phyloP scores from a whole-genome alignment of 2,888 invertebrate genomes.

The Oligia fasciuncula region DNA sequence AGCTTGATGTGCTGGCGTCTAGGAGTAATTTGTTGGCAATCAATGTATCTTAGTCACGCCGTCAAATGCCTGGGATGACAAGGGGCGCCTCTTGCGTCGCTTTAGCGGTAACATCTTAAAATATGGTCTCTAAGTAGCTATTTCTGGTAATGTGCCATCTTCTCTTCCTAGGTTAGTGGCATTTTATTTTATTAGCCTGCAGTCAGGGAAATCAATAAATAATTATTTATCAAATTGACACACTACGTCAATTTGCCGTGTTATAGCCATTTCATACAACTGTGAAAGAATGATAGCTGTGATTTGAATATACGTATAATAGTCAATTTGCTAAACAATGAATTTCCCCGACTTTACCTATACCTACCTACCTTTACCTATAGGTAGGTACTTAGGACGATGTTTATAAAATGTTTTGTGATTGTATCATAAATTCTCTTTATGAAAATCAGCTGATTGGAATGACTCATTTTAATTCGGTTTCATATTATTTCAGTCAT shows the following conservation, averaged over 20 bases:
- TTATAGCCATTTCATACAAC: neutral
- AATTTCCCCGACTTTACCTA: neutral
- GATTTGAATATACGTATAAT: neutral
- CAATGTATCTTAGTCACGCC: too few relatives aligned
- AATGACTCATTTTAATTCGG: neutral
- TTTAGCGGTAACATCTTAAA: too few relatives aligned
- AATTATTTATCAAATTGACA: neutral
- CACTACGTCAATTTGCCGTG: neutral
- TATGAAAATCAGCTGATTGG: constrained; percentile 14
- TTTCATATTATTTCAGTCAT: neutral
- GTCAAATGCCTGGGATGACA: too few relatives aligned
- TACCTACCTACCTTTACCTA: too few relatives aligned
- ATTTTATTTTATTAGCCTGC: too few relatives aligned
- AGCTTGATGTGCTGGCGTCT: too few relatives aligned
- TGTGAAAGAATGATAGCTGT: neutral
- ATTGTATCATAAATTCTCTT: constrained; percentile 8
- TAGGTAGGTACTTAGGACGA: neutral
- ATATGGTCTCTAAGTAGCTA: too few relatives aligned
- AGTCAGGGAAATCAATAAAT: neutral
- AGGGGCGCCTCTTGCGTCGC: too few relatives aligned
- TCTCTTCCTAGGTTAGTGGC: too few relatives aligned
- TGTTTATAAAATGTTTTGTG: constrained; percentile 7
- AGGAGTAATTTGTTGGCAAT: too few relatives aligned
- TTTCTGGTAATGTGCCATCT: too few relatives aligned
- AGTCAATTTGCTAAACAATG: neutral